These are phyloP conservation scores for Palloptera scutellata DNA, from an alignment of 2,888 invertebrate genomes.

Conservation along the genomic window DNA sequence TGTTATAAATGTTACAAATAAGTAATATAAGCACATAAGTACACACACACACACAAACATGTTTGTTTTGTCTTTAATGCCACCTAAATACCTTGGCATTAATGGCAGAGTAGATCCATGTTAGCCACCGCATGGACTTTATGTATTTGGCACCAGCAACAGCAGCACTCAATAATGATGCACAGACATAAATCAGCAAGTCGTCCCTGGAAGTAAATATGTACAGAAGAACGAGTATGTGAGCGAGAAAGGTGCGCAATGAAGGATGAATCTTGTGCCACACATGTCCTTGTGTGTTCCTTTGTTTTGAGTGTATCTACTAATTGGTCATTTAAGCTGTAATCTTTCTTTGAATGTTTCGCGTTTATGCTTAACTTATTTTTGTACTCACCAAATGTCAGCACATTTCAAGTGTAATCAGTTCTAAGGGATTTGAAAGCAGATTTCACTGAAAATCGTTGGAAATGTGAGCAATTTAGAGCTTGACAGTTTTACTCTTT, in stretches of 20 bases:
- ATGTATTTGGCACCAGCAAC: too few species aligned
- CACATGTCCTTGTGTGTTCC: background rate
- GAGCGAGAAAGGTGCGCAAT: too few species aligned
- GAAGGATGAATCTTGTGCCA: background rate
- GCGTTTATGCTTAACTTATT: background rate
- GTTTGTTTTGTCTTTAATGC: constrained; percentile 14
- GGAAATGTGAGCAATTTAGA: background rate
- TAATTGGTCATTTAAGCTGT: constrained; percentile 32
- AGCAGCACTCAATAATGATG: background rate
- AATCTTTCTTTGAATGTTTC: constrained; percentile 29
- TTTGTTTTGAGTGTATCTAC: constrained; percentile 16
- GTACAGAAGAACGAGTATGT: background rate
- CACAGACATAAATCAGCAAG: constrained; percentile 1
- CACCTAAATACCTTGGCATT: constrained; percentile 21
- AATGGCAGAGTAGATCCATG: constrained; percentile 20
- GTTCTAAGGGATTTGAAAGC: constrained; percentile 6
- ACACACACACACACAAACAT: background rate
- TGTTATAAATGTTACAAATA: background rate
- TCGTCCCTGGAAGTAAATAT: background rate
- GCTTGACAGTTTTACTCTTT: too few species aligned
- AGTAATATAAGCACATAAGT: background rate
- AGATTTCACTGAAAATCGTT: background rate
- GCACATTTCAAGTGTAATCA: constrained; percentile 26
- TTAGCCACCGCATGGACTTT: constrained; percentile 13
- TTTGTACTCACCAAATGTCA: constrained; percentile 33